Conservation (phyloP, 2,797 vertebrate genomes). For the Cygnus olor region DNA sequence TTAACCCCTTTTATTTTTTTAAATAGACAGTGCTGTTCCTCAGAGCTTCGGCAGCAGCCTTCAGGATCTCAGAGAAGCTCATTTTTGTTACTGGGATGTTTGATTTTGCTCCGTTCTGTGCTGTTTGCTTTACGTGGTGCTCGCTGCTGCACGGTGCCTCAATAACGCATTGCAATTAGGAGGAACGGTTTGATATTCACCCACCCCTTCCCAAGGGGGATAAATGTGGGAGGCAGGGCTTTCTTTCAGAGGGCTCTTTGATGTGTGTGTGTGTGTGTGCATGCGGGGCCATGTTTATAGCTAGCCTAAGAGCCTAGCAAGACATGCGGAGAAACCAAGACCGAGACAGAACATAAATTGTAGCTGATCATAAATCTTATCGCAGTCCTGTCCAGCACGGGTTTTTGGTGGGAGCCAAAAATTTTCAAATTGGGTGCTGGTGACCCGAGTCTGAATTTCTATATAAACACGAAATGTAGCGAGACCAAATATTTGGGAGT, state of each 20-base stretch:
- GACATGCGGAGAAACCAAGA: not conserved
- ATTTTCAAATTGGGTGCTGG: slow-evolving; percentile 24
- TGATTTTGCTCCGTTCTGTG: not conserved
- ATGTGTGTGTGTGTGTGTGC: not conserved
- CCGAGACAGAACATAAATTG: slow-evolving; percentile 28
- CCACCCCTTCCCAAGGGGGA: not conserved
- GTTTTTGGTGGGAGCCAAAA: slow-evolving; percentile 10
- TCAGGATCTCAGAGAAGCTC: not conserved
- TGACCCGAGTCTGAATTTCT: not conserved
- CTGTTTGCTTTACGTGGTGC: not conserved
- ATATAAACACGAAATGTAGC: not conserved
- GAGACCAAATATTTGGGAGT: slow-evolving; percentile 48
- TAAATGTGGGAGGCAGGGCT: not conserved
- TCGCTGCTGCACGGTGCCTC: not conserved
- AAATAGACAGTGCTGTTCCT: not conserved
- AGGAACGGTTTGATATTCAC: not conserved
- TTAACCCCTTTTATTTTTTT: not conserved
- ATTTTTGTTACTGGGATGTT: not conserved
- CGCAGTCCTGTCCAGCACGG: not conserved
- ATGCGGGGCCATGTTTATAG: not conserved
- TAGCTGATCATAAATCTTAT: not conserved
- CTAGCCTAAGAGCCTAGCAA: not conserved
- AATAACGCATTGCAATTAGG: not conserved
- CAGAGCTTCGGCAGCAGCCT: not conserved
- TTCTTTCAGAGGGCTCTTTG: slow-evolving; percentile 1